phyloP scores from a whole-genome alignment of 2,888 invertebrate genomes.

The Nymphalis c-album region DNA sequence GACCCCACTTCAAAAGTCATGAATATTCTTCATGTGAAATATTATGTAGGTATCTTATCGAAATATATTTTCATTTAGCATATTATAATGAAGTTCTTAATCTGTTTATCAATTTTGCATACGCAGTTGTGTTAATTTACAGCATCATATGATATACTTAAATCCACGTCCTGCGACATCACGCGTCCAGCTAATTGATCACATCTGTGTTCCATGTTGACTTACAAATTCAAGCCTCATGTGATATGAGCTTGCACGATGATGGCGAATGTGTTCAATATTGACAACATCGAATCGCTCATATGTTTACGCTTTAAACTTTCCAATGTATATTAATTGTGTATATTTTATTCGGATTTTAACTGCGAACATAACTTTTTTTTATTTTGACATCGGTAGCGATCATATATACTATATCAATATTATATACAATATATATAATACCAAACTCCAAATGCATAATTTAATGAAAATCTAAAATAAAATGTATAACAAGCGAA shows the following conservation, averaged over 20 bases:
- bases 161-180: conserved; percentile 4
- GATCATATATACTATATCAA: no score
- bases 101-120: neutral
- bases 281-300: neutral
- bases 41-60: no score
- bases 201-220: conserved; percentile 11
- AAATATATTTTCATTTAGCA: no score
- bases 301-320: neutral
- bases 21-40: neutral
- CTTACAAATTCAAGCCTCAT: conserved; percentile 8
- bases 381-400: no score
- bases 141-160: neutral
- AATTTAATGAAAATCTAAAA: no score
- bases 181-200: conserved; percentile 13
- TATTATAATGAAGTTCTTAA: no score
- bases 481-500: no score
- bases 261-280: neutral
- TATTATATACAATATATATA: no score
- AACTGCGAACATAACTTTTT: no score
- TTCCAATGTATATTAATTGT: no score
- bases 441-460: no score
- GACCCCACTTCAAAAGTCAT: neutral
- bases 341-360: no score
- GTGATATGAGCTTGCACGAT: conserved; percentile 1
- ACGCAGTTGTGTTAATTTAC: conserved; percentile 1